Evolutionary conservation across 2,113 vertebrate genomes (phyloP), one percentile per base, ranked within the genome.

Genomic region (Percina caprodes): DNA sequence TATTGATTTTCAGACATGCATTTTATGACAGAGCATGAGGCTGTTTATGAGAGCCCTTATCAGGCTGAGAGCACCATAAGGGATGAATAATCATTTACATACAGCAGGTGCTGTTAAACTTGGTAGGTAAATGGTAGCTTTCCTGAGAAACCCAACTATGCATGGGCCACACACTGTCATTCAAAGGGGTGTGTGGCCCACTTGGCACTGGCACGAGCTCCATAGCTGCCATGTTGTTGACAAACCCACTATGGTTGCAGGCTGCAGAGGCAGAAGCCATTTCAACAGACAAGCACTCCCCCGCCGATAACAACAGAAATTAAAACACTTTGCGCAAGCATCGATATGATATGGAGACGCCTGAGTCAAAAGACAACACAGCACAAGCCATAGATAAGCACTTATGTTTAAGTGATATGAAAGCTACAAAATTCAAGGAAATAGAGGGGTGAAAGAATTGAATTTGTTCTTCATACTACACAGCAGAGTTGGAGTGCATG

Each of bases 1-100:
- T 89, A 92, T 93, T 90, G 93, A 94, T 92, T 86, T 80, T 80
- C 48, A 78, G 59, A 52, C 74, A 72, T 71, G 77, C 39, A 66
- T 86, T 75, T 67, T 68, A 77, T 70, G 58, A 77, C 62, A 42
- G 58, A 62, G 71, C 33, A 54, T 14, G 62, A 59, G 74, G 18
- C 51, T 35, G 65, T 84, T 87, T 88, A 85, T 71, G 63, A 60
- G 58, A 69, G 67, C 59, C 35, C 18, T 49, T 15, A 71, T 80
- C 69, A 46, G 73, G 52, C 71, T 52, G 54, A 79, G 58, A 77
- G 74, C 35, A 1, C 33, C 69, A 42, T n/a, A 9, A 55, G 30
- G 12, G 69, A 77, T 18, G 65, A 46, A 18, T 42, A 69, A 59
- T 74, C 61, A 69, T 72, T 68, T n/a, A 49, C 51, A 26, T 61